Conservation (phyloP, 1,140 invertebrate genomes). For the Brachionus asplanchnoidis region DNA sequence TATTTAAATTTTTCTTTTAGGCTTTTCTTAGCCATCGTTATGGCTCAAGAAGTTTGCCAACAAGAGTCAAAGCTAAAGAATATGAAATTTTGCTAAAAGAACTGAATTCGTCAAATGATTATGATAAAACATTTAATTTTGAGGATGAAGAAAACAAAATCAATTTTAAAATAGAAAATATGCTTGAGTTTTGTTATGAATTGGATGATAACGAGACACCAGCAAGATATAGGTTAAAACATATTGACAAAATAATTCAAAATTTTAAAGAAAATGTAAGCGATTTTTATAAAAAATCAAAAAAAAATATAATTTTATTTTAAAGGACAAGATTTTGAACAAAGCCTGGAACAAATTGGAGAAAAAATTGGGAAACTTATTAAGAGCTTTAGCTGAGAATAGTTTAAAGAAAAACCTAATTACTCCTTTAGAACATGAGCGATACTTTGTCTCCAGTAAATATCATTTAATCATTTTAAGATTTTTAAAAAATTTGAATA, state of each 20-base stretch:
- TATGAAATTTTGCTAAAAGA: not conserved
- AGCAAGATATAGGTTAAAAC: not conserved
- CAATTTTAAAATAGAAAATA: not conserved
- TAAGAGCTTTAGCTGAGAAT: not conserved
- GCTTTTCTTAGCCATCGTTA: constrained; percentile 35
- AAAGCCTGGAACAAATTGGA: constrained; percentile 26
- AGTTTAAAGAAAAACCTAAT: constrained; percentile 2
- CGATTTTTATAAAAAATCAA: too few relatives aligned
- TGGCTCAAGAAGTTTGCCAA: constrained; percentile 63
- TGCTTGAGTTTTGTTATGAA: constrained; percentile 16
- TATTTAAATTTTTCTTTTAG: not conserved
- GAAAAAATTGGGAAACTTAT: not conserved
- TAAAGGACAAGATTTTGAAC: not conserved
- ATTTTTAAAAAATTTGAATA: not conserved
- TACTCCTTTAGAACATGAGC: not conserved
- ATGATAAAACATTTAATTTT: not conserved
- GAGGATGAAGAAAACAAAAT: not conserved
- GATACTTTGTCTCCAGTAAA: constrained; percentile 8
- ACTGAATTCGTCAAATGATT: not conserved
- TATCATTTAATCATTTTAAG: not conserved
- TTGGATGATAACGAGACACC: constrained; percentile 35
- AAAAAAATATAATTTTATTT: too few relatives aligned
- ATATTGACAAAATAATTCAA: not conserved
- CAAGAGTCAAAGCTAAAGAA: not conserved
- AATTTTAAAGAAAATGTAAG: not conserved